phyloP scores from a whole-genome alignment of 2,113 vertebrate species.

The Pungitius pungitius region DNA sequence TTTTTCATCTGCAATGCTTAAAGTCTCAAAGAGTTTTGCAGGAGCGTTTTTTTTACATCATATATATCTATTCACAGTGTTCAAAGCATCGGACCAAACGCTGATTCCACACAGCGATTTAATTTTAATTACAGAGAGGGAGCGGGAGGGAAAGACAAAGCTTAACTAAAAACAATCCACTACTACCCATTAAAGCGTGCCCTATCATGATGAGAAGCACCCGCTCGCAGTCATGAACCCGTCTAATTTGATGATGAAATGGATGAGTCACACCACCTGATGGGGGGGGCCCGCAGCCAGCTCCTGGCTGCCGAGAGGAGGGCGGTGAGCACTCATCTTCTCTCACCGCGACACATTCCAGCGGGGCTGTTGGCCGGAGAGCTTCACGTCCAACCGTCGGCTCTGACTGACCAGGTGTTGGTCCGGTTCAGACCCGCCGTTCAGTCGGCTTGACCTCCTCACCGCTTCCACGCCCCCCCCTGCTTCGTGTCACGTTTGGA shows the following conservation, averaged over 20 bases:
- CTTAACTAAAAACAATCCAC: not conserved
- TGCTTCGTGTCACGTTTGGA: conserved; percentile 20
- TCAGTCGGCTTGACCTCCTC: conserved; percentile 51
- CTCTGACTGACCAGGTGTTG: not conserved
- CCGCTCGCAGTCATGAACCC: conserved; percentile 14
- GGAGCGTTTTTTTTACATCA: too few relatives aligned
- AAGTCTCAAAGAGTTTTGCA: not conserved
- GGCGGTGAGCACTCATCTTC: conserved; percentile 23
- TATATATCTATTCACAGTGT: too few relatives aligned
- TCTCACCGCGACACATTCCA: conserved; percentile 10
- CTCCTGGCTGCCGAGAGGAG: conserved; percentile 8
- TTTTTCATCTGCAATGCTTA: too few relatives aligned
- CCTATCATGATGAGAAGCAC: conserved; percentile 15
- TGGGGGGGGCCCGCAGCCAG: conserved; percentile 22
- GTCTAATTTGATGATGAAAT: conserved; percentile 36
- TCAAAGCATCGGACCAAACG: too few relatives aligned
- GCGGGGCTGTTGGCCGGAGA: not conserved
- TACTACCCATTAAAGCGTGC: conserved; percentile 18
- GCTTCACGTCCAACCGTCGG: not conserved
- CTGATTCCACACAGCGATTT: too few relatives aligned
- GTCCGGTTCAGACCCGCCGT: not conserved
- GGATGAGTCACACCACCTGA: conserved; percentile 51
- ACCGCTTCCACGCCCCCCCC: conserved; percentile 12
- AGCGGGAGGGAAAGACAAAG: not conserved
- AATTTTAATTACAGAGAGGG: too few relatives aligned